Evolutionary conservation across 92 coral and sea anemone species (phyloP), one percentile per base, ranked within the genome.

Genomic region (Porites evermanni): DNA sequence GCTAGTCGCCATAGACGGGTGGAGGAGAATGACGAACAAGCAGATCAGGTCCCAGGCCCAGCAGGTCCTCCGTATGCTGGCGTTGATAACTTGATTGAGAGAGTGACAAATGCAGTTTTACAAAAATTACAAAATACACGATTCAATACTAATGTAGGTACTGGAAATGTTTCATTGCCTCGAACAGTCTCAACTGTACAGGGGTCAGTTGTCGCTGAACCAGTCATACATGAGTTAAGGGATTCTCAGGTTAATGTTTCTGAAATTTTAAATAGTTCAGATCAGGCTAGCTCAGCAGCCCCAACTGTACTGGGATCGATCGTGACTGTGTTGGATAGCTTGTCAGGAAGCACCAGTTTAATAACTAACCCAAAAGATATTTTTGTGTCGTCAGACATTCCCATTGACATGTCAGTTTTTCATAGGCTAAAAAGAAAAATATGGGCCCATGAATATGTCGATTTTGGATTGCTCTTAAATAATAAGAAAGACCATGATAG

Each of bases 351-450:
- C 13, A 54, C 60, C 9, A 47, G 7, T 59, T 7, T 18, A 17
- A 63, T 77, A 7, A 17, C 65, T 77, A n/a, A 77, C 32, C 77
- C 89, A 64, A 66, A 56, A 13, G 23, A 29, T 85, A 29, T 85
- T 68, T 85, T 85, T 68, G 72, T 85, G 65, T 75, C 89, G 38
- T n/a, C 82, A 32, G 77, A 85, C 67, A 63, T 85, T 12, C 89
- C 89, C 51, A 85, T 66, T 52, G 89, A 67, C 32, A 20, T 65
- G 67, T 6, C 67, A 11, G 66, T 86, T 24, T 21, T 78, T 66
- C 61, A 54, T 20, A 78, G 72, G 19, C 29, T 84, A 17, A 84
- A 84, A n/a, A 26, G 52, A 61, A 84, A 72, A 44, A 84, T 74
- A 12, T 73, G 68, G 72, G 38, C 80, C 7, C 38, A 83, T 73